A percentile compares a stretch with the other conserved stretches of the same genome.
Evolutionary conservation across 2,113 vertebrate genomes (phyloP).

Genomic region (Peromyscus leucopus): DNA sequence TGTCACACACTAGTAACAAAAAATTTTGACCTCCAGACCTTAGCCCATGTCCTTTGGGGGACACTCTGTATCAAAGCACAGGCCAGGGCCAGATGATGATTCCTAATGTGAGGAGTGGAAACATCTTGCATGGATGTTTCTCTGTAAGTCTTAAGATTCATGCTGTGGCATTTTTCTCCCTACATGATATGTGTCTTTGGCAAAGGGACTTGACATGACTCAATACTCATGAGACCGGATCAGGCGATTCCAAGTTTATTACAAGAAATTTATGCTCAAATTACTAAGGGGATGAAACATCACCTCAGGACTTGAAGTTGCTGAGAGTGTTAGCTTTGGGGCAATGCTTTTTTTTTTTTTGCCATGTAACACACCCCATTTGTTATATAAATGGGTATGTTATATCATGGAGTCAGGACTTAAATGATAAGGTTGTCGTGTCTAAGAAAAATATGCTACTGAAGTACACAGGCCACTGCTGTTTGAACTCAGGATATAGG

Average conservation of each 20-base stretch:
- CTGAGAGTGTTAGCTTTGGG: not conserved
- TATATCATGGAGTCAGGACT: not conserved
- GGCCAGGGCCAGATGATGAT: not conserved
- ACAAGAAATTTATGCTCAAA: constrained; percentile 40
- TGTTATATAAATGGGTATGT: not conserved
- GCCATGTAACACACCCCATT: not conserved
- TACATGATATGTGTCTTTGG: constrained; percentile 50
- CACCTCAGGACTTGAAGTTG: not conserved
- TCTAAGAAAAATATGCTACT: constrained; percentile 70
- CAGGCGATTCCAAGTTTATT: constrained; percentile 60
- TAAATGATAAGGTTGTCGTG: constrained; percentile 66
- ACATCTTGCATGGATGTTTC: not conserved
- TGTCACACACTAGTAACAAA: not conserved
- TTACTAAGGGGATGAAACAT: constrained; percentile 38
- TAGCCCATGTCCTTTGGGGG: not conserved
- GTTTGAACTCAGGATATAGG: not conserved
- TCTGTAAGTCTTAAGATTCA: not conserved
- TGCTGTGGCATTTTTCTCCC: not conserved
- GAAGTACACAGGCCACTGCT: constrained; percentile 14
- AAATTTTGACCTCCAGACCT: too few species aligned
- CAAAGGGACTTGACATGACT: constrained; percentile 43
- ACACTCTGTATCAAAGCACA: not conserved
- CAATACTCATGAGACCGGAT: constrained; percentile 37
- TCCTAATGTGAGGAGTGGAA: not conserved
- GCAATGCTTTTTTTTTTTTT: not conserved